phyloP scores from a whole-genome alignment of 2,797 vertebrate genomes.

The Heteromormyrus szaboi region DNA sequence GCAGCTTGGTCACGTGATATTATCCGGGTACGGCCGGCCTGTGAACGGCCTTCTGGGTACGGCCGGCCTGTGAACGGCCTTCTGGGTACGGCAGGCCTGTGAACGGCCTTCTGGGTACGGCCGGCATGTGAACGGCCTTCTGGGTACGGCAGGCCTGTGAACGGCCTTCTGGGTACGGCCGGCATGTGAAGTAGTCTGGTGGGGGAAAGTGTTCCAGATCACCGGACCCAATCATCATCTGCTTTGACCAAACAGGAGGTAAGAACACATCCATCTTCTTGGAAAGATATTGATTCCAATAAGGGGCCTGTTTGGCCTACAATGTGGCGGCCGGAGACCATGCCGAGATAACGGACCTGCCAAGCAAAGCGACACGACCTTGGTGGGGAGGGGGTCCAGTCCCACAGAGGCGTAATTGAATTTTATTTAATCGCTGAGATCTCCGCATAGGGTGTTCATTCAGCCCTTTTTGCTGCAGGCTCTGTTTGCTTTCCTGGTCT shows the following conservation, averaged over 20 bases:
- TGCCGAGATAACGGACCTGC: slow-evolving; percentile 35
- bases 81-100: too few species aligned
- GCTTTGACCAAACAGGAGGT: slow-evolving; percentile 49
- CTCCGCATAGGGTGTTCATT: slow-evolving; percentile 47
- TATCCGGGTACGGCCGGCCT: neutral
- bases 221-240: slow-evolving; percentile 46
- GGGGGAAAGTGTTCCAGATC: neutral
- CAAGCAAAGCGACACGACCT: slow-evolving; percentile 42
- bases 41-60: neutral
- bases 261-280: slow-evolving; percentile 51
- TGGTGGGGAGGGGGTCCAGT: slow-evolving; percentile 58
- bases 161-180: too few species aligned
- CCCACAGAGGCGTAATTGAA: slow-evolving; percentile 63
- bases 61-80: too few species aligned
- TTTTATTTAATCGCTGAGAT: slow-evolving; percentile 60
- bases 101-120: neutral
- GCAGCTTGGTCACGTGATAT: neutral
- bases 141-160: neutral
- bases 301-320: slow-evolving; percentile 30
- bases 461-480: slow-evolving; percentile 39
- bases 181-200: neutral
- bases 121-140: neutral
- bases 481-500: slow-evolving; percentile 11
- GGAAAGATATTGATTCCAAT: slow-evolving; percentile 67
- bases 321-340: neutral